phyloP scores from a whole-genome alignment of 2,888 invertebrate genomes.

The Rhagophthalmus giganteus region DNA sequence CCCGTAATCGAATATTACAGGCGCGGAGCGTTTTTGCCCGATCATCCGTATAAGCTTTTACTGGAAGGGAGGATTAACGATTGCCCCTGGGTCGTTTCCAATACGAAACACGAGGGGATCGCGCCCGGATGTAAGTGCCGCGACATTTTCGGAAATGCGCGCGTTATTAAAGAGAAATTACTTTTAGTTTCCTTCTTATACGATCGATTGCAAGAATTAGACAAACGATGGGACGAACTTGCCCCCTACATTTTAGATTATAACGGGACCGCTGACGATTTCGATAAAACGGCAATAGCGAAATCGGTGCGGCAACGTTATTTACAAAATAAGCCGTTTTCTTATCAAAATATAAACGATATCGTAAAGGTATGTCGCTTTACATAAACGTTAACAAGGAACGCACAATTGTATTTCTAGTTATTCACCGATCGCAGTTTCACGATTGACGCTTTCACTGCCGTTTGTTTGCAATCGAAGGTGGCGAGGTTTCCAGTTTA shows the following conservation, averaged over 20 bases:
- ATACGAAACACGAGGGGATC: constrained; percentile 69
- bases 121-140: background rate
- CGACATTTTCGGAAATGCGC: constrained; percentile 45
- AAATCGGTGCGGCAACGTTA: constrained; percentile 42
- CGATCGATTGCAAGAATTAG: constrained; percentile 46
- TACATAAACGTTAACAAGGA: background rate
- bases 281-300: constrained; percentile 35
- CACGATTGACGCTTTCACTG: constrained; percentile 43
- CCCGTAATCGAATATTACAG: constrained; percentile 46
- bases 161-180: constrained; percentile 1
- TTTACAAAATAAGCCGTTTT: constrained; percentile 36
- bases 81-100: constrained; percentile 69
- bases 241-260: constrained; percentile 41
- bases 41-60: constrained; percentile 66
- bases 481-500: constrained; percentile 59
- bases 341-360: constrained; percentile 35
- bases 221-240: constrained; percentile 42
- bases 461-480: constrained; percentile 39
- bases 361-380: constrained; percentile 41
- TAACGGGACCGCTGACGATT: constrained; percentile 38
- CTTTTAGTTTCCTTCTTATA: constrained; percentile 1
- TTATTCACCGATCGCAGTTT: constrained; percentile 67
- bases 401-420: too few relatives aligned
- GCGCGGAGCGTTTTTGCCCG: constrained; percentile 64
- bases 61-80: constrained; percentile 63